phyloP scores from a whole-genome alignment of 1,140 invertebrate genomes.

The Eueides isabella region DNA sequence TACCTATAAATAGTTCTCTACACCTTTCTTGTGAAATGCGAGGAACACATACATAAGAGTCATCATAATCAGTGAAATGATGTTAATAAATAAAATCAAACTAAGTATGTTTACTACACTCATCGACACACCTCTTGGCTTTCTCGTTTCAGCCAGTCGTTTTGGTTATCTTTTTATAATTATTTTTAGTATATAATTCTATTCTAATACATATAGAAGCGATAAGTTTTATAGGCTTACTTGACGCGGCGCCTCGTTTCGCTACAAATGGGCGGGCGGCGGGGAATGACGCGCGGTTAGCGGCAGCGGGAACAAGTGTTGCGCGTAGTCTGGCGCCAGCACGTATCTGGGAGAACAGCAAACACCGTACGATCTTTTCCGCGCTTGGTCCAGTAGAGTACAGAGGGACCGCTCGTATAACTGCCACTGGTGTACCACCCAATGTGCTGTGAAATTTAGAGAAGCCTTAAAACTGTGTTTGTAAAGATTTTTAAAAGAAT shows the following conservation, averaged over 20 bases:
- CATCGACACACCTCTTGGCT: too few species aligned
- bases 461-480: not conserved
- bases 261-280: constrained; percentile 76
- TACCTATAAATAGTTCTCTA: too few species aligned
- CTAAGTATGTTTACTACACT: too few species aligned
- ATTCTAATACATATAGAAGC: too few species aligned
- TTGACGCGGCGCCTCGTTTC: constrained; percentile 60
- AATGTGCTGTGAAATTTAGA: constrained; percentile 56
- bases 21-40: too few species aligned
- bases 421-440: constrained; percentile 73
- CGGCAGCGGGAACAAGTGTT: constrained; percentile 60
- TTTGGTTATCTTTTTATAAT: too few species aligned
- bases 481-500: not conserved
- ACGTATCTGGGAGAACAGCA: constrained; percentile 69
- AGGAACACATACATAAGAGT: too few species aligned
- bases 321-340: constrained; percentile 63
- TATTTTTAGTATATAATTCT: too few species aligned
- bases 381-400: constrained; percentile 70
- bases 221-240: constrained; percentile 39
- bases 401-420: constrained; percentile 74
- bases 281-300: constrained; percentile 61
- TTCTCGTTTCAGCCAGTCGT: too few species aligned
- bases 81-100: too few species aligned
- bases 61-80: too few species aligned
- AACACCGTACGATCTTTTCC: constrained; percentile 59